Evolutionary conservation across 2,888 invertebrate species (phyloP).

Genomic region (Augochlorella aurata): DNA sequence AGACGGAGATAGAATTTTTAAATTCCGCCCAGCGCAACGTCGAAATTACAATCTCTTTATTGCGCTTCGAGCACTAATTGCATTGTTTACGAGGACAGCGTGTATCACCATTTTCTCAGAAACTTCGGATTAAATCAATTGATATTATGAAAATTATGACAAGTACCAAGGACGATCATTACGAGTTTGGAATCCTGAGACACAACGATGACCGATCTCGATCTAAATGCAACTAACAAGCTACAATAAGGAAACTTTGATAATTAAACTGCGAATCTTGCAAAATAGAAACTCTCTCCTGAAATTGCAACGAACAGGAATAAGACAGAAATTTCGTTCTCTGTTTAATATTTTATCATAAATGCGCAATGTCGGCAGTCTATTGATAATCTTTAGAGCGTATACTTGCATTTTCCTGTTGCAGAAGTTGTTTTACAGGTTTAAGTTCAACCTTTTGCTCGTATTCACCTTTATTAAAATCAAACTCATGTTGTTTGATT

Average conservation of each 20-base stretch:
- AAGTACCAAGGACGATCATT: not conserved
- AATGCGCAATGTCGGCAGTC: no score
- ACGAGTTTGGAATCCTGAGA: not conserved
- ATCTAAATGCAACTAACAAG: not conserved
- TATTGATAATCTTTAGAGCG: no score
- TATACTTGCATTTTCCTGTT: no score
- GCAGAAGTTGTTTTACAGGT: no score
- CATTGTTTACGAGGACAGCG: not conserved
- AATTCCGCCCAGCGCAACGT: not conserved
- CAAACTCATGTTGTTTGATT: no score
- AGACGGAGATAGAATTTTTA: slow-evolving; percentile 5
- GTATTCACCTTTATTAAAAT: no score
- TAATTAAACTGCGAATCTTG: not conserved
- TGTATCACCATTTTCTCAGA: not conserved
- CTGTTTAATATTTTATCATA: no score
- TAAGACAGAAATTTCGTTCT: no score
- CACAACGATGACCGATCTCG: no score
- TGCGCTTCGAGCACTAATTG: not conserved
- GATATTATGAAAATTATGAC: not conserved
- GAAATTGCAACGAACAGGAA: no score
- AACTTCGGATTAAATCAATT: not conserved
- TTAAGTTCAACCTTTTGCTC: no score
- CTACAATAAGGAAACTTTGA: not conserved
- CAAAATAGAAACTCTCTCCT: no score
- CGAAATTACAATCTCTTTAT: not conserved